Conservation (phyloP, 1,140 invertebrate genomes). For the Drosophila leontia region DNA sequence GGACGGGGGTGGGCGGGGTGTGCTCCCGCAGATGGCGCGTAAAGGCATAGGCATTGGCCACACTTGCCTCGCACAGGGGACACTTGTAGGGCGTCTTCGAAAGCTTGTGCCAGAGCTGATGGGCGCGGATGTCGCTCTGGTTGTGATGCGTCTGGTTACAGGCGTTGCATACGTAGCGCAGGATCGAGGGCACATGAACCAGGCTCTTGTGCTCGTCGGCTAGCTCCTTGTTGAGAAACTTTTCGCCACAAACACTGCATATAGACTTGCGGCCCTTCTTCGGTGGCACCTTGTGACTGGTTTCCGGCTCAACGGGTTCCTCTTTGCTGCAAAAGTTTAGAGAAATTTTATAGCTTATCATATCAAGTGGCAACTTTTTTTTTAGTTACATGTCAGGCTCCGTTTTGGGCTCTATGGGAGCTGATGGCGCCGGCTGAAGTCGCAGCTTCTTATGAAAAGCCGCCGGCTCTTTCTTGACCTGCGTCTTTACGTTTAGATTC, state of each 20-base stretch:
- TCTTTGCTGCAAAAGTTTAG: conserved; percentile 50
- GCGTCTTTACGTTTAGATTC: conserved; percentile 4
- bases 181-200: conserved; percentile 63
- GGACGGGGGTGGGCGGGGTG: conserved; percentile 45
- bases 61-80: conserved; percentile 56
- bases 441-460: conserved; percentile 62
- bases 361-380: neutral
- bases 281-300: neutral
- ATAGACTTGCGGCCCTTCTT: conserved; percentile 52
- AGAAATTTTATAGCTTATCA: neutral
- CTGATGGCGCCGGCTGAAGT: conserved; percentile 23
- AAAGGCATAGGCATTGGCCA: conserved; percentile 66
- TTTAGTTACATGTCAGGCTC: conserved; percentile 53
- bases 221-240: conserved; percentile 64
- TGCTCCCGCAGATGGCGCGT: conserved; percentile 73
- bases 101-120: conserved; percentile 82
- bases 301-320: conserved; percentile 45
- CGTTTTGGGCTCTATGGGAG: conserved; percentile 29
- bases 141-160: conserved; percentile 75
- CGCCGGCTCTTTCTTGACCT: conserved; percentile 55
- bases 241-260: conserved; percentile 72
- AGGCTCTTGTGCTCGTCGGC: conserved; percentile 60
- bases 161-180: conserved; percentile 70
- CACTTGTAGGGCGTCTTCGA: conserved; percentile 80
- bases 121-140: conserved; percentile 72